Evolutionary conservation across 2,888 invertebrate species (phyloP).

Genomic region (Pollenia griseotomentosa): DNA sequence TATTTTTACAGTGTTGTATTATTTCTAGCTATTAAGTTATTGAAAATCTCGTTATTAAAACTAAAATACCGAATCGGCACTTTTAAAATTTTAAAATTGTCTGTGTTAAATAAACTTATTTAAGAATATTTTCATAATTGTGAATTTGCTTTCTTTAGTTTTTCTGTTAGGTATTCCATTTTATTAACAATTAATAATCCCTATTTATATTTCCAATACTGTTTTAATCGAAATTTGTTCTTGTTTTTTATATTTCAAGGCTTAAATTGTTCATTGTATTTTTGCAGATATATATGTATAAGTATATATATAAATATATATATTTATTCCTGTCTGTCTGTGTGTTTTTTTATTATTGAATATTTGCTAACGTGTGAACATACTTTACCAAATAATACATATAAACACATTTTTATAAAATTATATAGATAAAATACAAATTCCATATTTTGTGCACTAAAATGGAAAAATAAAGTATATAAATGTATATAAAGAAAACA

Average conservation of each 20-base stretch:
- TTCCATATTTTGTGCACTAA: conserved; percentile 5
- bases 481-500: conserved; percentile 13
- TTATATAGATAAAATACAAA: background rate
- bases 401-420: conserved; percentile 18
- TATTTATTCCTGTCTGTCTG: background rate
- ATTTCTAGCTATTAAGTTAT: too few relatives aligned
- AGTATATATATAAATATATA: background rate
- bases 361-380: conserved; percentile 40
- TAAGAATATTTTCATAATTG: too few relatives aligned
- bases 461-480: background rate
- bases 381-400: background rate
- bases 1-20: too few relatives aligned
- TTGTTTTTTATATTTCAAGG: conserved; percentile 7
- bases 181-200: too few relatives aligned
- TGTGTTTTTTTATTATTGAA: conserved; percentile 7
- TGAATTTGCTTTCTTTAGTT: too few relatives aligned
- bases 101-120: too few relatives aligned
- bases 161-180: too few relatives aligned
- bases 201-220: background rate
- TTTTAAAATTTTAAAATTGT: too few relatives aligned
- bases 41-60: too few relatives aligned
- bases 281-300: background rate
- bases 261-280: background rate
- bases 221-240: background rate
- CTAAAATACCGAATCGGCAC: too few relatives aligned